Evolutionary conservation across 23 tunicate species (phyloP), one percentile per base, ranked within the genome.

Genomic region (Trididemnum miniatum): DNA sequence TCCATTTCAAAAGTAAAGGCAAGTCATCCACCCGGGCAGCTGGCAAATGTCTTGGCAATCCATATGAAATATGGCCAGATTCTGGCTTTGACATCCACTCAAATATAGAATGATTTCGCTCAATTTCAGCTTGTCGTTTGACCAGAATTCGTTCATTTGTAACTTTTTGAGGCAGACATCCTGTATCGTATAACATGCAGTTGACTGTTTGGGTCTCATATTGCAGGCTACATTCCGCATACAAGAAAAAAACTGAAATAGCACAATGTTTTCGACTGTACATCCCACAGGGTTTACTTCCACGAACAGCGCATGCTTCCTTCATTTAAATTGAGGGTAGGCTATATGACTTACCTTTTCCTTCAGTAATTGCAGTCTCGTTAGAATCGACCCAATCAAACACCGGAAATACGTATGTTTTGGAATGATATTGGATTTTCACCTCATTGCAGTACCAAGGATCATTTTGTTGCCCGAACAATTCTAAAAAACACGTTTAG

Each of bases 321-420:
- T n/a, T n/a, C n/a, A n/a, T n/a, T n/a, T n/a, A n/a, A n/a, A n/a
- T n/a, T n/a, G n/a, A n/a, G n/a, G n/a, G n/a, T n/a, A n/a, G n/a
- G n/a, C n/a, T n/a, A n/a, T 9, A 18, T 49, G 57, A 49, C 29
- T 34, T n/a, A 15, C 25, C 26, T 78, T 78, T 65, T 76, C 94
- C 88, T 77, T 83, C 73, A 27, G 76, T 80, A 20, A 37, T 29
- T 12, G 83, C 35, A 66, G 83, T 71, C 3, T 12, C 28, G 12
- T 67, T 15, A 52, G 81, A 84, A 0, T 78, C 84, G 26, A 89
- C 35, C 87, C 87, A 83, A 37, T 89, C 94, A 51, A 77, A 76
- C 0, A 89, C 84, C 27, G 94, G 94, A 78, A 83, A 89, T 23
- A 1, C 20, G n/a, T 32, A 51, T 66, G 77, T 63, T 51, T 51